Base-by-base conservation (phyloP, 2,113 vertebrate genomes). In the Opisthocomus hoazin region DNA sequence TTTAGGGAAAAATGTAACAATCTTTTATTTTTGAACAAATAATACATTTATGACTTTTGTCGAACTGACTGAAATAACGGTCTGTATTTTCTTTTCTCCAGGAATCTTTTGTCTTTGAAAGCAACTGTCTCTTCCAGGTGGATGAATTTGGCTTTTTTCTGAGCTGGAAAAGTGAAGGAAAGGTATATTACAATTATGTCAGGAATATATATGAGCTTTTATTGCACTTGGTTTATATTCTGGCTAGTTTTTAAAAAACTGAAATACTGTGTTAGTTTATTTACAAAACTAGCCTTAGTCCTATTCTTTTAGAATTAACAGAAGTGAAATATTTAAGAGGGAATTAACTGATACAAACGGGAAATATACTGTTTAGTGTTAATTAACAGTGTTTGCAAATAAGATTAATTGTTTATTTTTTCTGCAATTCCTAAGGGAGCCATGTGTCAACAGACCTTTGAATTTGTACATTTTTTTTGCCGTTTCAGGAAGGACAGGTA, bases 121-220 rank as follows among this genome's bases (percentile, higher is more conserved):
- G 99, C 87, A 99, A 98, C 97, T 99, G 99, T 96, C 98, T 99
- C 96, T 99, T 99, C 97, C 99, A 98, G 97, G 99, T 99, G 90
- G 99, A 99, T 65, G 99, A 99, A 96, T 99, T 98, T 94, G 99
- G 99, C 29, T 99, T 99, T 96, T 99, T 99, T 97, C 98, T 99
- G 92, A 99, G 98, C 39, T 99, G 99, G 99, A 99, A 99, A 97
- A 99, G 98, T 89, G 99, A 99, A 96, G 99, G 99, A 98, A 99
- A 99, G 99, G 99, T 99, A 99, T 37, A 68, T 18, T 69, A 27
- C 8, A 19, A 17, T 61, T 73, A 34, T 22, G 6, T 58, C n/a
- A 17, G 78, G 41, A 63, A 46, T 60, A 34, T 65, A 5, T 60
- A 51, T 69, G 21, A 36, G 6, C 7, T 48, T 6, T 65, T 76